These are phyloP conservation scores for Holcopasites calliopsidis DNA, from an alignment of 1,140 invertebrate species.

Conservation along the genomic window DNA sequence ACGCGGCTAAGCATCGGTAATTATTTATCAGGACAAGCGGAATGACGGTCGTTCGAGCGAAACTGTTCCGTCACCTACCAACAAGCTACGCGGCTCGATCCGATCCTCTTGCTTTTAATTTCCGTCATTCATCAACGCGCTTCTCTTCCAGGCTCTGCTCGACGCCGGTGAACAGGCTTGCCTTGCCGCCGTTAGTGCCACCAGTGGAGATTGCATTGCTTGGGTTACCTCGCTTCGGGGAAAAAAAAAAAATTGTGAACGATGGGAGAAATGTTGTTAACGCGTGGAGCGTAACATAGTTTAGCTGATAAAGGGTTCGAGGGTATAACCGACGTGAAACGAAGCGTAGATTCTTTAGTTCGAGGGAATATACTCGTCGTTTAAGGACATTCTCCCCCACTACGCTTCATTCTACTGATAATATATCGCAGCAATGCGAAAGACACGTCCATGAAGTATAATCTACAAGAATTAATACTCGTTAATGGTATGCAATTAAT, in stretches of 20 bases:
- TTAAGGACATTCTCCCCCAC: too few relatives aligned
- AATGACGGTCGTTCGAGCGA: constrained; percentile 25
- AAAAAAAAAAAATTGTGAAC: background rate
- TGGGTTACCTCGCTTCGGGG: too few relatives aligned
- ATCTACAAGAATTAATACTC: too few relatives aligned
- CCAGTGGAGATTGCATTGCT: background rate
- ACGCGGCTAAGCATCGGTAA: constrained; percentile 33
- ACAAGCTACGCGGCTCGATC: background rate
- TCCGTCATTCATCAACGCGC: constrained; percentile 18
- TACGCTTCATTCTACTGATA: too few relatives aligned
- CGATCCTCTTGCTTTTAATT: background rate
- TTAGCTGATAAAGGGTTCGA: background rate
- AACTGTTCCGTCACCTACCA: constrained; percentile 21
- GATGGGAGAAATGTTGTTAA: background rate
- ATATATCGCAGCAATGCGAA: too few relatives aligned
- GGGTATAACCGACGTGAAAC: too few relatives aligned
- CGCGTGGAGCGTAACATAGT: background rate
- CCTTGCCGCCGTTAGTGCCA: background rate
- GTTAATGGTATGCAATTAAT: too few relatives aligned
- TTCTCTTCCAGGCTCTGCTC: background rate
- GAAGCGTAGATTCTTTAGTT: too few relatives aligned
- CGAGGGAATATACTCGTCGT: too few relatives aligned
- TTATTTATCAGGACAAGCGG: constrained; percentile 41
- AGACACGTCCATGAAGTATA: too few relatives aligned
- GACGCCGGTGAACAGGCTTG: background rate